These are phyloP conservation scores for Ctenoplectra terminalis DNA, from an alignment of 1,140 invertebrate species.

Conservation along the genomic window DNA sequence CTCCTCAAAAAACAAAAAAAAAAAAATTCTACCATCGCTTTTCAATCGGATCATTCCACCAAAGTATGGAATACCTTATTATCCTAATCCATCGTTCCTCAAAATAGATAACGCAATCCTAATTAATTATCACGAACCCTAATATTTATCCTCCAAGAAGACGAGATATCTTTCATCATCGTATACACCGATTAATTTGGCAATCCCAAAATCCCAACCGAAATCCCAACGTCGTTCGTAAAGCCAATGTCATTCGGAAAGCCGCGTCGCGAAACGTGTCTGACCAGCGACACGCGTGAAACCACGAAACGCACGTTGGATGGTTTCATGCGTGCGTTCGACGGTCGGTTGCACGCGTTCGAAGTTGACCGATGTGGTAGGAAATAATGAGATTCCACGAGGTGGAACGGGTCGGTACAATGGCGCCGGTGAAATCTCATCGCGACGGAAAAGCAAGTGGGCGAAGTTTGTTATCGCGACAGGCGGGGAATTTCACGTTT, in stretches of 20 bases:
- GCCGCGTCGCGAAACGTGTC: neutral
- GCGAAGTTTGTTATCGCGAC: conserved; percentile 34
- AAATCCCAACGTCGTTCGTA: no score
- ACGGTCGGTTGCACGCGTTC: neutral
- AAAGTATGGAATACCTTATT: no score
- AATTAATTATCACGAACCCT: no score
- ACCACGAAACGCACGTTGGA: conserved; percentile 1
- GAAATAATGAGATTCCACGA: conserved; percentile 10
- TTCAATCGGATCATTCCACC: no score
- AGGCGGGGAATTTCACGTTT: neutral
- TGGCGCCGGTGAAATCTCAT: conserved; percentile 1
- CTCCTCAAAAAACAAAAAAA: no score
- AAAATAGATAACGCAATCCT: no score
- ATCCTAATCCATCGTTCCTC: no score
- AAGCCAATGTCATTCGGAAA: neutral
- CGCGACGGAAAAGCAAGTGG: neutral
- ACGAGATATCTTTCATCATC: no score
- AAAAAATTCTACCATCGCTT: no score
- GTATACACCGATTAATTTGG: neutral
- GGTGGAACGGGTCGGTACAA: neutral
- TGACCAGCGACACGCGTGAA: neutral
- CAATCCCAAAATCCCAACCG: neutral
- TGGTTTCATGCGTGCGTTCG: no score
- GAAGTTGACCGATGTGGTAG: neutral
- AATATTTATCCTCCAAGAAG: no score